A percentile compares a stretch with the other conserved stretches of the same genome.
phyloP scores from a whole-genome alignment of 2,113 vertebrate genomes.

The Nothobranchius furzeri region DNA sequence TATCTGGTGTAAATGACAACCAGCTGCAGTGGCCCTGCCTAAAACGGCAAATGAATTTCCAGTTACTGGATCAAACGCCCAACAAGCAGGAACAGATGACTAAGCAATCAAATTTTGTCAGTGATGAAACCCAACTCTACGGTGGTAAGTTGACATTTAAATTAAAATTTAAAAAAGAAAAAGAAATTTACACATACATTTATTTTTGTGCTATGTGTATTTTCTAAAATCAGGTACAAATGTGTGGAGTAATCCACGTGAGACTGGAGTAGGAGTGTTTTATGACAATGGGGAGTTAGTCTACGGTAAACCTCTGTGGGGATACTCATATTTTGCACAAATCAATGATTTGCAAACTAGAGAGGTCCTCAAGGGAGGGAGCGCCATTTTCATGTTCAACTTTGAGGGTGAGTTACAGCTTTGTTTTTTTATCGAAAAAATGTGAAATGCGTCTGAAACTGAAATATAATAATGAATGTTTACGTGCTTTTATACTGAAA shows the following conservation, averaged over 20 bases:
- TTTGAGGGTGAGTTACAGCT: constrained; percentile 75
- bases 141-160: constrained; percentile 16
- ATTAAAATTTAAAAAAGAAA: background rate
- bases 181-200: no score
- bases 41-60: constrained; percentile 81
- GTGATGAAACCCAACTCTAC: background rate
- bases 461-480: no score
- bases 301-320: background rate
- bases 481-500: no score
- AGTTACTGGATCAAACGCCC: constrained; percentile 53
- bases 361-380: constrained; percentile 82
- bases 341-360: constrained; percentile 64
- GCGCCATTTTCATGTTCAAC: constrained; percentile 76
- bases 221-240: background rate
- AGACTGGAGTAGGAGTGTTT: constrained; percentile 50
- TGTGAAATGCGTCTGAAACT: background rate
- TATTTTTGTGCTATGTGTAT: no score
- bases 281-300: constrained; percentile 42
- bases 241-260: constrained; percentile 26
- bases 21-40: constrained; percentile 82
- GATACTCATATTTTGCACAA: accelerated
- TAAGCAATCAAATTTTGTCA: constrained; percentile 73
- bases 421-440: no score
- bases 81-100: constrained; percentile 82
- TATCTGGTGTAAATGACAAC: constrained; percentile 83